Percentiles rank a stretch among this genome's conserved stretches.
These are phyloP conservation scores for Pachycephus smyrnensis DNA, from an alignment of 2,888 invertebrate species.

Conservation along the genomic window DNA sequence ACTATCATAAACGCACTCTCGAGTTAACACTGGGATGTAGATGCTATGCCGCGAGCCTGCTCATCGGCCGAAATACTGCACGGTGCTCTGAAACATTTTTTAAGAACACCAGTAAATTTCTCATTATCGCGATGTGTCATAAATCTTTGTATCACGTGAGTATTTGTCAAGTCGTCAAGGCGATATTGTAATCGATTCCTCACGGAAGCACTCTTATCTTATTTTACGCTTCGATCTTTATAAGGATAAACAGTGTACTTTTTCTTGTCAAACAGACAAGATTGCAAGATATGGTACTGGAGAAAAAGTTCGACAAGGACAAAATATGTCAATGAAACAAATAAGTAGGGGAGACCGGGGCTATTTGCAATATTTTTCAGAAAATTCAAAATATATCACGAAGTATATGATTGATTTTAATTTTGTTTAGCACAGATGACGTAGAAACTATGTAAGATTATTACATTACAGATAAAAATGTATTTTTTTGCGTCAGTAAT, in stretches of 20 bases:
- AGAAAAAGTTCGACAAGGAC: not conserved
- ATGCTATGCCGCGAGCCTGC: slow-evolving; percentile 62
- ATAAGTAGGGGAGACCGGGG: too few relatives aligned
- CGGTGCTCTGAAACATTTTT: slow-evolving; percentile 47
- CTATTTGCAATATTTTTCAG: too few relatives aligned
- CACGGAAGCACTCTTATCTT: not conserved
- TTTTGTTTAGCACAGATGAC: too few relatives aligned
- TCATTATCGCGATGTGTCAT: not conserved
- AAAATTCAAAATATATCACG: too few relatives aligned
- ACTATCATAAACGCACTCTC: slow-evolving; percentile 13
- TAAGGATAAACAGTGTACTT: not conserved
- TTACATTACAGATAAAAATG: too few relatives aligned
- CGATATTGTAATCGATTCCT: not conserved
- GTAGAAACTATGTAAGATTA: too few relatives aligned
- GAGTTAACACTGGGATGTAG: slow-evolving; percentile 41
- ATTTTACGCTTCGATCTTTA: not conserved
- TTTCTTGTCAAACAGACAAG: not conserved
- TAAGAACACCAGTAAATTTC: not conserved
- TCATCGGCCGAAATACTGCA: slow-evolving; percentile 65
- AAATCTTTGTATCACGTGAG: not conserved
- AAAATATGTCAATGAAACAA: not conserved
- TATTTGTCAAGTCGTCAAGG: not conserved
- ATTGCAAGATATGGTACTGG: not conserved
- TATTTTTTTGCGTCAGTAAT: too few relatives aligned
- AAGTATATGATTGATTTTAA: too few relatives aligned